Evolutionary conservation across 2,113 vertebrate genomes (phyloP).

Genomic region (Cyprinus carpio): DNA sequence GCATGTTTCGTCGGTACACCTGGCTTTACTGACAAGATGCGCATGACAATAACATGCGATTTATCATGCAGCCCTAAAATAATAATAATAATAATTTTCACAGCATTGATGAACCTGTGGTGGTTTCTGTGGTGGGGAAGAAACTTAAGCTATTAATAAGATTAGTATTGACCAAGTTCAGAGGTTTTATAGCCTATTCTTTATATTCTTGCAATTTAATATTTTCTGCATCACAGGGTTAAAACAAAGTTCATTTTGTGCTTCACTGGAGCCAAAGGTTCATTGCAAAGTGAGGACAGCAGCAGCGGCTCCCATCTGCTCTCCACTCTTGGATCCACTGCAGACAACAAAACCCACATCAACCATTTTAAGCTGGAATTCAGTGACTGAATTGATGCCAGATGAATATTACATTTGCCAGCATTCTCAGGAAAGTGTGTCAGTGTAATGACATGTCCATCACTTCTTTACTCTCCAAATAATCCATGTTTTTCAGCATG

Average conservation of each 20-base stretch:
- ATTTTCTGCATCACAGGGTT: background rate
- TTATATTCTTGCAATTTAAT: background rate
- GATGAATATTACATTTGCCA: background rate
- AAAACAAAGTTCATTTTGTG: background rate
- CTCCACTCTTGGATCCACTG: background rate
- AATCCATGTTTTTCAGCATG: background rate
- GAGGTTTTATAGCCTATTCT: no score
- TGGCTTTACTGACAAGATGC: no score
- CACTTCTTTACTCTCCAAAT: background rate
- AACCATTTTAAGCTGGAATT: background rate
- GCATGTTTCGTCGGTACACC: no score
- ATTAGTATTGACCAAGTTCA: no score
- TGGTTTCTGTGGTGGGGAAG: no score
- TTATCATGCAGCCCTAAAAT: no score
- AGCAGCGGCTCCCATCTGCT: background rate
- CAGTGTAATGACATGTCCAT: background rate
- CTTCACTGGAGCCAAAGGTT: background rate
- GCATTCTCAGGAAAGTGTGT: constrained; percentile 10
- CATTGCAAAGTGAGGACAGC: background rate
- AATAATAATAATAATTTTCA: no score
- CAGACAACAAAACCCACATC: constrained; percentile 16
- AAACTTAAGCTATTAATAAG: no score
- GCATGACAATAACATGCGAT: no score
- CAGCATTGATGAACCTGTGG: no score
- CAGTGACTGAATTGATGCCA: background rate